Percentiles rank a stretch among this genome's conserved stretches.
phyloP scores from a whole-genome alignment of 2,888 invertebrate genomes.

The Pachymerium ferrugineum region DNA sequence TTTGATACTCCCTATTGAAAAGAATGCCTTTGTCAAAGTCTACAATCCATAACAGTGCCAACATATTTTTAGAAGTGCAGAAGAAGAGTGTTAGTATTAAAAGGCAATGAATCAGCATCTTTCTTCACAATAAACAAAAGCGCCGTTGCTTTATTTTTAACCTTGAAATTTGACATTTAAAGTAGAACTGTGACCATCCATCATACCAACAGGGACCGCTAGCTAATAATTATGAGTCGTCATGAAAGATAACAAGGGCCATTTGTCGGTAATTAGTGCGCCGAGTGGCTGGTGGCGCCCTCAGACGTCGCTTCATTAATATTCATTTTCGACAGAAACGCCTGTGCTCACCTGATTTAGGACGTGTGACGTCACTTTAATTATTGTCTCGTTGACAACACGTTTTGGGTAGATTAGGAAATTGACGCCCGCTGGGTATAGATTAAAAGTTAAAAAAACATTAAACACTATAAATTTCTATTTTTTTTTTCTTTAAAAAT shows the following conservation, averaged over 20 bases:
- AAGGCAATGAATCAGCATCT: too few species aligned
- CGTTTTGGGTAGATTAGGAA: too few species aligned
- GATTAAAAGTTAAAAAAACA: too few species aligned
- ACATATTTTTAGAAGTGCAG: too few species aligned
- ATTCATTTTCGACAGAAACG: conserved; percentile 38
- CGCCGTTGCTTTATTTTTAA: neutral
- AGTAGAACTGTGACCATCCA: neutral
- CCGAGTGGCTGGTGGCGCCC: conserved; percentile 36
- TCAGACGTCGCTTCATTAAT: conserved; percentile 40
- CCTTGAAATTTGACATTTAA: neutral
- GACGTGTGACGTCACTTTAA: neutral
- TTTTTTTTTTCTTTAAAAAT: neutral
- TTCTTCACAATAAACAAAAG: too few species aligned
- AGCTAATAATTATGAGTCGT: conserved; percentile 30
- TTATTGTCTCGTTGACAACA: neutral
- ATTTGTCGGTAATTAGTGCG: conserved; percentile 30
- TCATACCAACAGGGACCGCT: conserved; percentile 1
- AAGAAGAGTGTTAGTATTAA: too few species aligned
- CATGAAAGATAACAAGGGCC: conserved; percentile 31
- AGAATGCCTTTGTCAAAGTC: too few species aligned
- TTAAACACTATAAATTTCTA: neutral
- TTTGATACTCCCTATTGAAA: too few species aligned
- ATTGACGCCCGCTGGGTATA: too few species aligned
- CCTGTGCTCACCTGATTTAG: conserved; percentile 20
- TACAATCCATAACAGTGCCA: too few species aligned